A percentile compares a stretch with the other conserved stretches of the same genome.
phyloP scores from a whole-genome alignment of 2,797 vertebrate species.

The Periparus ater region DNA sequence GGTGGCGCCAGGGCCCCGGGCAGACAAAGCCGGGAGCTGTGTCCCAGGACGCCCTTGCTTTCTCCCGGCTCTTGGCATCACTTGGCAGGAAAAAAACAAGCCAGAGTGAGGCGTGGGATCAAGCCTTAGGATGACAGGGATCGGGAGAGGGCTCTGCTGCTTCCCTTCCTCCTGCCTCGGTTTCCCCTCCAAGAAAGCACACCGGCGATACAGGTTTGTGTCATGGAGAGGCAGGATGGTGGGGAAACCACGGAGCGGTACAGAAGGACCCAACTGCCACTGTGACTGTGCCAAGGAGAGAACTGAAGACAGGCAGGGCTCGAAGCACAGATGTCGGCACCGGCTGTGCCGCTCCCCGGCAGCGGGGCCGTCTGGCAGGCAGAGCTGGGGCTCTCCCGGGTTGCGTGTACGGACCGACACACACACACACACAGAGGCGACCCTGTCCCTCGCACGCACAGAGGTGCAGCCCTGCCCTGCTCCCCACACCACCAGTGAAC shows the following conservation, averaged over 20 bases:
- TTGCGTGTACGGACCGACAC: background rate
- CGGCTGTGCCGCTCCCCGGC: background rate
- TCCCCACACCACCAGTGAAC: background rate
- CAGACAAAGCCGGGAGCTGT: background rate
- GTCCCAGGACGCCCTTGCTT: background rate
- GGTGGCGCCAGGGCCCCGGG: background rate
- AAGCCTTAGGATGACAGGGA: background rate
- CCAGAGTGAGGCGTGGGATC: background rate
- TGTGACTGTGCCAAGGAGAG: background rate
- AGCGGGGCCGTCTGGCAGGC: slow-evolving; percentile 30
- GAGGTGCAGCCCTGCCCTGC: background rate
- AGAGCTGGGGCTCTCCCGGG: background rate
- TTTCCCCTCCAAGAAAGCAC: background rate
- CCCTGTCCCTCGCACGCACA: rapidly evolving
- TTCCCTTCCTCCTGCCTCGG: slow-evolving; percentile 15
- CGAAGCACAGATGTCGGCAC: slow-evolving; percentile 9
- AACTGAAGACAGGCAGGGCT: slow-evolving; percentile 1
- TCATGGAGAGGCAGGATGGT: background rate
- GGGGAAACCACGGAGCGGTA: background rate
- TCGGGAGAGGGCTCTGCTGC: background rate
- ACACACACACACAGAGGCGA: too few relatives aligned
- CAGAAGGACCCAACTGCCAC: background rate
- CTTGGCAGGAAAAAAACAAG: background rate
- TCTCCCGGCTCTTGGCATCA: background rate
- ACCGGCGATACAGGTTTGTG: rapidly evolving